These are phyloP conservation scores for Scrobipalpa costella DNA, from an alignment of 2,888 invertebrate species.

Conservation along the genomic window DNA sequence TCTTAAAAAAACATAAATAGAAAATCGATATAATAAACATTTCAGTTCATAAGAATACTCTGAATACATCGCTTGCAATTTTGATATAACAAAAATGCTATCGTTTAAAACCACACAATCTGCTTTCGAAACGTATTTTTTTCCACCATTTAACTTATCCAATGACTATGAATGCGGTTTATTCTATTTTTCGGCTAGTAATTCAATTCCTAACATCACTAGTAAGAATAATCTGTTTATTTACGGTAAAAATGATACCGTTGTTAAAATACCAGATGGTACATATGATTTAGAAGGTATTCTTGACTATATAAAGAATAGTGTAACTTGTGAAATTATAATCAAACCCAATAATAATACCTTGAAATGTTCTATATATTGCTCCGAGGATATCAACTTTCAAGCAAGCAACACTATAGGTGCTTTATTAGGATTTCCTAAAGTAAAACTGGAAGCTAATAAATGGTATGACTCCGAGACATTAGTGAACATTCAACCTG, in stretches of 20 bases:
- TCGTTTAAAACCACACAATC: no score
- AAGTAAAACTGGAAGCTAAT: neutral
- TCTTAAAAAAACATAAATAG: neutral
- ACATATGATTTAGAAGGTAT: conserved; percentile 1
- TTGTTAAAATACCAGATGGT: conserved; percentile 14
- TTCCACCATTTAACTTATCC: no score
- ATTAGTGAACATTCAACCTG: conserved; percentile 24
- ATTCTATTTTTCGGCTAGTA: conserved; percentile 22
- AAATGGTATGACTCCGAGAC: conserved; percentile 26
- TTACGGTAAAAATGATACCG: conserved; percentile 20
- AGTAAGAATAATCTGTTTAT: conserved; percentile 22
- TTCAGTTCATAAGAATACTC: neutral
- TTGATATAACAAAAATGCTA: no score
- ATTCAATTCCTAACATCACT: conserved; percentile 25
- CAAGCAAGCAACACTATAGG: neutral
- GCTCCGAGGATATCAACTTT: neutral
- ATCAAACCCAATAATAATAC: neutral
- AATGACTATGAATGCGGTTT: conserved; percentile 29
- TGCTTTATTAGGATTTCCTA: neutral
- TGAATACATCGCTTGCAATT: no score
- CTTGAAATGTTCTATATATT: neutral
- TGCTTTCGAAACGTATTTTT: no score
- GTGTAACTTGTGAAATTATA: neutral
- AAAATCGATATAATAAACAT: neutral
- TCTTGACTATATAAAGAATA: neutral